phyloP scores from a whole-genome alignment of 2,888 invertebrate genomes.

The Elgonia sp. region DNA sequence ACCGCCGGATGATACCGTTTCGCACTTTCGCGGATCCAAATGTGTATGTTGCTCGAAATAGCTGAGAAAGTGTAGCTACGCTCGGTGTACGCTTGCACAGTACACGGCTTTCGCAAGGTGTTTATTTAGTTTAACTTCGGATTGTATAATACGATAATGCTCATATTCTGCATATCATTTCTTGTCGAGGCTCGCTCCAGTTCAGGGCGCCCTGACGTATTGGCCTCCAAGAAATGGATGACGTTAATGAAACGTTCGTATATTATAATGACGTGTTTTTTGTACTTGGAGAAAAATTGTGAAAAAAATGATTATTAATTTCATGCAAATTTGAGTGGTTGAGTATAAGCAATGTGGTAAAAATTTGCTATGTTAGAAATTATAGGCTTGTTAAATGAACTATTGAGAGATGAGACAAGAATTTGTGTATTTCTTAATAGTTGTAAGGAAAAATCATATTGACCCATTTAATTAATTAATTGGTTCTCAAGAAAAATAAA shows the following conservation, averaged over 20 bases:
- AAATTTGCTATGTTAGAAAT: too few species aligned
- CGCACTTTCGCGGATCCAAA: slow-evolving; percentile 23
- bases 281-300: too few species aligned
- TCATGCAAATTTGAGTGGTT: too few species aligned
- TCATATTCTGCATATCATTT: slow-evolving; percentile 61
- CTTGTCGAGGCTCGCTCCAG: slow-evolving; percentile 45
- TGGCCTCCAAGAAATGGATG: slow-evolving; percentile 44
- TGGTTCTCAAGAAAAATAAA: too few species aligned
- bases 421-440: too few species aligned
- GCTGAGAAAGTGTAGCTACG: slow-evolving; percentile 44
- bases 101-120: slow-evolving; percentile 54
- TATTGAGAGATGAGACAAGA: too few species aligned
- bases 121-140: slow-evolving; percentile 67
- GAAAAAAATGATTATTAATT: too few species aligned
- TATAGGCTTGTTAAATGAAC: too few species aligned
- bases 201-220: slow-evolving; percentile 22
- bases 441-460: too few species aligned
- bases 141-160: slow-evolving; percentile 60
- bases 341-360: too few species aligned
- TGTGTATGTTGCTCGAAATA: slow-evolving; percentile 21
- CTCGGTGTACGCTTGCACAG: slow-evolving; percentile 30
- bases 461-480: too few species aligned
- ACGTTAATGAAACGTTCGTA: slow-evolving; percentile 38
- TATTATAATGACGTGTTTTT: too few species aligned
- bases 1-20: slow-evolving; percentile 27